Percentiles rank a stretch among this genome's conserved stretches.
These are phyloP conservation scores for Bubo scandiacus DNA, from an alignment of 2,113 vertebrate species.

Conservation along the genomic window DNA sequence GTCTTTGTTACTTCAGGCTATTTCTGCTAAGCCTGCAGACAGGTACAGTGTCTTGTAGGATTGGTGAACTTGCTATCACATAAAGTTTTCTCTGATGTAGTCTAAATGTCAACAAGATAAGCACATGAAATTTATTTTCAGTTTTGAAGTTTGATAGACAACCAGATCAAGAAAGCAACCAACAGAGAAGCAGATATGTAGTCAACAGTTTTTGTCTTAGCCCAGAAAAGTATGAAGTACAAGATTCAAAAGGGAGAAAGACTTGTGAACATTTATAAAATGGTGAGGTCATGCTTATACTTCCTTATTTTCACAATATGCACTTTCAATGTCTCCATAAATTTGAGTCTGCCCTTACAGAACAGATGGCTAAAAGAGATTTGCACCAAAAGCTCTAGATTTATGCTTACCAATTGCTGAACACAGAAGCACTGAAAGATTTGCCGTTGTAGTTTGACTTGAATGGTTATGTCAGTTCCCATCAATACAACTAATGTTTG, in stretches of 20 bases:
- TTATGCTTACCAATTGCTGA: background rate
- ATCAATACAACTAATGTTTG: background rate
- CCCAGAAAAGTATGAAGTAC: background rate
- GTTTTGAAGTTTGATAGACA: background rate
- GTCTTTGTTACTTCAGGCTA: background rate
- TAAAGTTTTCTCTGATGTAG: background rate
- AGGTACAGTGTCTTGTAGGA: background rate
- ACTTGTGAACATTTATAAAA: background rate
- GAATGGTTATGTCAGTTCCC: conserved; percentile 12
- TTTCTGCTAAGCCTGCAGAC: background rate
- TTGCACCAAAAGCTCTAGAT: conserved; percentile 14
- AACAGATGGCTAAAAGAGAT: background rate
- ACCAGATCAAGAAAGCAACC: background rate
- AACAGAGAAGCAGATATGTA: background rate
- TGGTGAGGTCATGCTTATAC: background rate
- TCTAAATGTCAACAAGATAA: background rate
- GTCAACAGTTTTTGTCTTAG: background rate
- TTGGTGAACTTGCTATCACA: background rate
- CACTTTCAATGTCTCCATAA: background rate
- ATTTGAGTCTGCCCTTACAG: background rate
- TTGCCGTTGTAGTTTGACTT: background rate
- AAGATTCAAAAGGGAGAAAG: background rate
- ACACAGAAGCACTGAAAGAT: conserved; percentile 1
- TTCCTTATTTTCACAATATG: background rate
- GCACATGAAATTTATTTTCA: background rate